Base-by-base conservation (phyloP, 2,888 invertebrate species). In the Abrostola triplasia region DNA sequence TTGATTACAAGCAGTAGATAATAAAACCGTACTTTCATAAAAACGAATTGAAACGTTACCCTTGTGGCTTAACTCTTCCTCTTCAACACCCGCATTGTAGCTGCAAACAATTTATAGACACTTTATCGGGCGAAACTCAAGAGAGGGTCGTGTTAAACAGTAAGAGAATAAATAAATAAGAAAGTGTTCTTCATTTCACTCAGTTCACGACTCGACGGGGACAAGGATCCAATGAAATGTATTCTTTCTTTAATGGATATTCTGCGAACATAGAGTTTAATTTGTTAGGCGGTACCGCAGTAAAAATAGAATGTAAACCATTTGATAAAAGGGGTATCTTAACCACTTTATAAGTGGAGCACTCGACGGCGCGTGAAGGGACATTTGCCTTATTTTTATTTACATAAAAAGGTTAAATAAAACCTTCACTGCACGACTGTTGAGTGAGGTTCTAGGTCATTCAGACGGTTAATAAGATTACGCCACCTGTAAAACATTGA, bases 141-240 rank as follows among this genome's bases (percentile, higher is more conserved):
- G 49, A 50, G 61, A 40, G 52, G 56, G 50, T 42, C 59, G 11
- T 59, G 24, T 54, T 36, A 47, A 44, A 53, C 41, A 53, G 40
- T 47, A 24, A 13, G 13, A 47, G 36, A 35, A 36, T 58, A 67
- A 51, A 60, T 59, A 62, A 42, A 36, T 38, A 67, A 36, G 47
- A 51, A 44, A 40, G 8, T 5, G 35, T 35, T 8, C 8, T 8
- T 41, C 24, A n/a, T 55, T 12, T 50, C 35, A 37, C 57, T 71
- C 35, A 60, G 37, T 57, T 44, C 37, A 63, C 53, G 57, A 58
- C 41, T 58, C 42, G 40, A 13, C 5, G 6, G 41, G 58, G 53
- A 50, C 50, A 55, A 72, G 63, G 51, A 24, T 49, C 54, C 48
- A n/a, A 67, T 63, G 67, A 63, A 72, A 48, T 60, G 51, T 63